Evolutionary conservation across 1,140 invertebrate species (phyloP).

Genomic region (Ectropis grisescens): DNA sequence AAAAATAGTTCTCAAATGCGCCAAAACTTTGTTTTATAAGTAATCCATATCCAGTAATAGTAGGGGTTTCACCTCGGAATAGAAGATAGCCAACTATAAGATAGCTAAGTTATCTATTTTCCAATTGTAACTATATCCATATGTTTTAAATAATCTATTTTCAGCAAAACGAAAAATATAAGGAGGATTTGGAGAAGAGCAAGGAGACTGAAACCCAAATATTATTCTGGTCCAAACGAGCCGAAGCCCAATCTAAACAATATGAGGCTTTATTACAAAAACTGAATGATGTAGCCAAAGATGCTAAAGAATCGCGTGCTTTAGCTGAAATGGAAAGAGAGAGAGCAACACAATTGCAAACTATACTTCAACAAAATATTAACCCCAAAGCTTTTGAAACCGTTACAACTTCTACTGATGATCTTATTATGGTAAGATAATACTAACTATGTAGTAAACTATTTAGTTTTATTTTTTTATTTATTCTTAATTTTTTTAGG

Average conservation of each 20-base stretch:
- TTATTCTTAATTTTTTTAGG: too few relatives aligned
- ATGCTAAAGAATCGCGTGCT: constrained; percentile 35
- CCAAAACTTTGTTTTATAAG: too few relatives aligned
- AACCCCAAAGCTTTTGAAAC: constrained; percentile 1
- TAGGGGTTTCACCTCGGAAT: too few relatives aligned
- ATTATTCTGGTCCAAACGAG: constrained; percentile 32
- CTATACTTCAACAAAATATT: constrained; percentile 26
- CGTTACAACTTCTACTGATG: too few relatives aligned
- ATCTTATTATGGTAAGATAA: too few relatives aligned
- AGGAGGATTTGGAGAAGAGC: constrained; percentile 29
- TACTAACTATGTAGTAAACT: too few relatives aligned
- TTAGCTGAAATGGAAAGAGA: constrained; percentile 41
- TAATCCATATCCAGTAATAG: too few relatives aligned
- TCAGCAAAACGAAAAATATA: constrained; percentile 24
- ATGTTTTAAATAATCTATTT: too few relatives aligned
- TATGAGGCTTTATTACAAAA: constrained; percentile 46
- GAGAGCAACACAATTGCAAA: constrained; percentile 29
- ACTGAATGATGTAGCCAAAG: constrained; percentile 37
- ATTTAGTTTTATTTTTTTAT: too few relatives aligned
- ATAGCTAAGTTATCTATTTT: too few relatives aligned
- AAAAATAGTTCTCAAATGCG: neutral
- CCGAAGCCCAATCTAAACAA: constrained; percentile 44
- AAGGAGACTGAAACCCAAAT: constrained; percentile 43
- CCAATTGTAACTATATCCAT: too few relatives aligned
- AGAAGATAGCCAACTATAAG: too few relatives aligned